Base-by-base conservation (phyloP, 1,140 invertebrate species). In the Acromyrmex heyeri region DNA sequence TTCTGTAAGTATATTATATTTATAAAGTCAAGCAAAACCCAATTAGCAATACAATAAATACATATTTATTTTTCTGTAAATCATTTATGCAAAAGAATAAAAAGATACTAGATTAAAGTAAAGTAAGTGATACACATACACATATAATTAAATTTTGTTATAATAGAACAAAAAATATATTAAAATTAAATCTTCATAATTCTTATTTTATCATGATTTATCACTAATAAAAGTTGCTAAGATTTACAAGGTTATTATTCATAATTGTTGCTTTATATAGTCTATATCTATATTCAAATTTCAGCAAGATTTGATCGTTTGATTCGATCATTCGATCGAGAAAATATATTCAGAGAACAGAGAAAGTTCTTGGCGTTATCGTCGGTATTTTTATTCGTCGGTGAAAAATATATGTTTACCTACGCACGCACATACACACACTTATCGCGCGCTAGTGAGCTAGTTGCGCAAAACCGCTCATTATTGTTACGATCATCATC, bases 401-500 rank as follows among this genome's bases (percentile, higher is more conserved):
- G 30, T 73, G 24, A 50, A 75, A 73, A 83, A 75, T 75, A 83
- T 50, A 73, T 82, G 38, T 73, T 82, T 82, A 75, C 24, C 18
- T 69, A 82, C 38, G 34, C 12, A 62, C 7, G 16, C 8, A 57
- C 69, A 59, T n/a, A 38, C 65, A 64, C 64, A 77, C 38, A 81
- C 18, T 38, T 48, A 34, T 72, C 61, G 57, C 70, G 57, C 69
- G 55, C 7, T 64, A 57, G 72, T 77, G 85, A 88, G 62, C 86
- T 79, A 79, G 81, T 87, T 90, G 91, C 88, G 89, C 81, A 87
- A 93, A 92, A 88, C 87, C 91, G 76, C 92, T 94, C 93, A 93
- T 94, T 92, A 92, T 92, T 89, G 67, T 92, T 88, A 89, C 90
- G 83, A 91, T 91, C 91, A 91, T 90, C 53, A 90, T 89, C 59